These are phyloP conservation scores for Crypturellus undulatus DNA, from an alignment of 2,113 vertebrate genomes.

Conservation along the genomic window DNA sequence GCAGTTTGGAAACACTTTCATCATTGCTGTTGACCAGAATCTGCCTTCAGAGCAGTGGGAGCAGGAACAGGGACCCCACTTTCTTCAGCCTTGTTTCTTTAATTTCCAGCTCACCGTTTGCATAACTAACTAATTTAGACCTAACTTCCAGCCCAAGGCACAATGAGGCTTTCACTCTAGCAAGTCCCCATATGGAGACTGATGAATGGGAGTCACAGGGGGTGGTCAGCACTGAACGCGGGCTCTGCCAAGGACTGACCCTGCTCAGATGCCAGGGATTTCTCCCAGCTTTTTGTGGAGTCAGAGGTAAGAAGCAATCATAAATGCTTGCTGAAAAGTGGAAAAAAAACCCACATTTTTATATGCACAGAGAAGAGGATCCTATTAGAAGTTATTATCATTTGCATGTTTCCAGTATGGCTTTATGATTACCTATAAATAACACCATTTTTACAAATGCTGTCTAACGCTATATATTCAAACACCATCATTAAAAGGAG, in stretches of 20 bases:
- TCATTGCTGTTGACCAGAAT: not conserved
- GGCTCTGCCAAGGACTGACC: not conserved
- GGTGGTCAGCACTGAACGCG: not conserved
- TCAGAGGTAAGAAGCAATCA: not conserved
- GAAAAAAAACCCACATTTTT: not conserved
- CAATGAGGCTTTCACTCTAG: not conserved
- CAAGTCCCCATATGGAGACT: not conserved
- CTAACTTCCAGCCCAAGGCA: not conserved
- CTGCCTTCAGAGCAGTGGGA: not conserved
- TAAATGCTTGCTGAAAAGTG: not conserved
- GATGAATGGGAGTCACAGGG: not conserved
- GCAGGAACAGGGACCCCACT: not conserved
- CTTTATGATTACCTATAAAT: not conserved
- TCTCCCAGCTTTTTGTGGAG: not conserved
- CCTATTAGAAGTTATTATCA: not conserved
- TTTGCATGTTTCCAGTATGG: not conserved
- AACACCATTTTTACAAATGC: not conserved
- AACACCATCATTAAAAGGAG: not conserved
- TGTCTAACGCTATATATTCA: not conserved
- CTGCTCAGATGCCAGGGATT: not conserved
- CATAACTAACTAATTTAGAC: not conserved
- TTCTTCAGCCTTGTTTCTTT: not conserved
- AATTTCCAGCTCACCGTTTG: not conserved
- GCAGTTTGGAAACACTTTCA: not conserved
- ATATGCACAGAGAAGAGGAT: fast-evolving